phyloP scores from a whole-genome alignment of 2,797 vertebrate species.

The Nannoperca obscura region DNA sequence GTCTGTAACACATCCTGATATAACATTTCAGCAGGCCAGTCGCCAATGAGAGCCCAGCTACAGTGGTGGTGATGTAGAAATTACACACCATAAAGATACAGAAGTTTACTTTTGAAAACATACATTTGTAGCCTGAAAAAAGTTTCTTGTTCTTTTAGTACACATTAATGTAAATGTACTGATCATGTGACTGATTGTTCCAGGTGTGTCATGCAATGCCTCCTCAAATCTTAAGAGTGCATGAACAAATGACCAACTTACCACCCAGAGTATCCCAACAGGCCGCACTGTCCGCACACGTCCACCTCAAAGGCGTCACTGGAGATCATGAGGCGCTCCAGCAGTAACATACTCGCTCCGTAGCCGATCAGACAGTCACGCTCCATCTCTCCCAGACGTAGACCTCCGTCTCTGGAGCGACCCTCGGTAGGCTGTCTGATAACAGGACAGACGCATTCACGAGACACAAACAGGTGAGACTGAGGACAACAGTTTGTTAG shows the following conservation, averaged over 20 bases:
- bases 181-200: background rate
- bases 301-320: constrained; percentile 99
- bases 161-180: background rate
- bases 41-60: background rate
- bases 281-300: constrained; percentile 96
- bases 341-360: constrained; percentile 96
- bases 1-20: background rate
- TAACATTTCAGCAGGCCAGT: no score
- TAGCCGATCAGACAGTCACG: constrained; percentile 98
- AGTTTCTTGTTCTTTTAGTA: background rate
- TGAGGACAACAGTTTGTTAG: background rate
- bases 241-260: constrained; percentile 76
- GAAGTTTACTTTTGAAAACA: background rate
- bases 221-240: background rate
- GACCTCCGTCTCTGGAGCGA: constrained; percentile 95
- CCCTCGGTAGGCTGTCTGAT: constrained; percentile 97
- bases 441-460: background rate
- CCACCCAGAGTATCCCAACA: constrained; percentile 98
- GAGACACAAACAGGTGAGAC: background rate
- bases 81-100: background rate
- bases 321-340: constrained; percentile 99
- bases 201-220: background rate
- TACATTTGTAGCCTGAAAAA: background rate
- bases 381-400: constrained; percentile 99
- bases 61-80: background rate